Percentiles rank a stretch among this genome's conserved stretches.
These are phyloP conservation scores for Oxyteleia sp. DNA, from an alignment of 2,888 invertebrate species.

Conservation along the genomic window DNA sequence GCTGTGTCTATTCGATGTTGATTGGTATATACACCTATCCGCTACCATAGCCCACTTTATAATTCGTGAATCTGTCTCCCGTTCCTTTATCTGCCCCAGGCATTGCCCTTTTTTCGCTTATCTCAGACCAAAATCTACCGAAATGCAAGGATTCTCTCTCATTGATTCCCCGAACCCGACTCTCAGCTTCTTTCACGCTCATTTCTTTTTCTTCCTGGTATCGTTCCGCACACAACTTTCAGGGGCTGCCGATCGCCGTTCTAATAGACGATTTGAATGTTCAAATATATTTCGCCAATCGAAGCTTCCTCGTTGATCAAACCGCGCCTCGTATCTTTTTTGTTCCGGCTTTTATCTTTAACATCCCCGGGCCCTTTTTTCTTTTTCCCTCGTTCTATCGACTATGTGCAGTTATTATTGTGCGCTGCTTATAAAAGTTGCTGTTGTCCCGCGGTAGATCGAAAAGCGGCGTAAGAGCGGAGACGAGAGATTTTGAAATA, in stretches of 20 bases:
- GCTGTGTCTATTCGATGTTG: too few species aligned
- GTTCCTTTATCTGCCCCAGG: too few species aligned
- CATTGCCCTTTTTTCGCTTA: too few species aligned
- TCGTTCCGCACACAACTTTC: conserved; percentile 77
- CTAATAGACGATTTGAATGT: conserved; percentile 85
- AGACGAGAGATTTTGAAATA: conserved; percentile 85
- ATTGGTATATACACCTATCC: too few species aligned
- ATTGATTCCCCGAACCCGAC: too few species aligned
- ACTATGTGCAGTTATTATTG: conserved; percentile 71
- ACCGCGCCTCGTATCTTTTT: conserved; percentile 74
- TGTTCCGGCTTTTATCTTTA: conserved; percentile 60
- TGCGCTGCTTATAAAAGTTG: conserved; percentile 76
- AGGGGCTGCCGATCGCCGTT: conserved; percentile 77
- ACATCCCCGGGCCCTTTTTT: too few species aligned
- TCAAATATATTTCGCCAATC: conserved; percentile 81
- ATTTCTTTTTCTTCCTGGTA: conserved; percentile 70
- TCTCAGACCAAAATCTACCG: too few species aligned
- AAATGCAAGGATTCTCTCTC: too few species aligned
- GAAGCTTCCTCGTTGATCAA: conserved; percentile 55
- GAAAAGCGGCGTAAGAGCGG: conserved; percentile 45
- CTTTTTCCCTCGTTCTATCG: conserved; percentile 29
- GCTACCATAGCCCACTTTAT: too few species aligned
- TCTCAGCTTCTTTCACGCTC: conserved; percentile 64
- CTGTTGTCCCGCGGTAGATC: conserved; percentile 71
- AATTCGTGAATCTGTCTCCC: too few species aligned